Evolutionary conservation across 2,113 vertebrate genomes (phyloP), one percentile per base, ranked within the genome.

Genomic region (Chaetodon trifascialis): DNA sequence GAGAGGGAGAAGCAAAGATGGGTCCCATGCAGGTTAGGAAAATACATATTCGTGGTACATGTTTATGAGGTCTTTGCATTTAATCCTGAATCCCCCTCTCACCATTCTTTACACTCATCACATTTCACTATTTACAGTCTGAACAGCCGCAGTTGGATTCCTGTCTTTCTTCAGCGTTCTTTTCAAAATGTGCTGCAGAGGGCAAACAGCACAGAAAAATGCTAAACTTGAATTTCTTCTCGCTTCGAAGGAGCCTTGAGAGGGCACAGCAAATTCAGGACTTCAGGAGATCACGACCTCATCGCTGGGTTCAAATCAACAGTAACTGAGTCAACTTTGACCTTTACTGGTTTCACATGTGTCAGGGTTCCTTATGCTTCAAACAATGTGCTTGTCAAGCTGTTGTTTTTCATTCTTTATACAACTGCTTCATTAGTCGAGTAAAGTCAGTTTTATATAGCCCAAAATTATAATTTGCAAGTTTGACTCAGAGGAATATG

Each of bases 11-110:
- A 47, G 71, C 62, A 30, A 49, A 54, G 69, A 65, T 75, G 52
- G 86, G 60, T 68, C 81, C 73, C 47, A 46, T 56, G 34, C 79
- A 83, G 69, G 76, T 89, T 83, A 88, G 63, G 63, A 88, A 93
- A 93, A 90, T 63, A 90, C 38, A 75, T 14, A 0, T 65, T n/a
- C 46, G 0, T 36, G 36, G 16, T 30, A 36, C 70, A 64, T 63
- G 49, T 82, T 85, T 84, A 68, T 73, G 17, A 51, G 42, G 49
- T 75, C 34, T 80, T 82, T 73, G 17, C 15, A 4, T 70, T 76
- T 74, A 60, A 40, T 8, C 54, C 36, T 5, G 9, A 59, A 54
- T 56, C 21, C 68, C 52, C 59, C 44, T 69, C 78, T 76, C 54
- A 21, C 38, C 67, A 72, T 73, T 76, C 73, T 64, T 80, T 25